Base-by-base conservation (phyloP, 2,888 invertebrate genomes). In the Osmoderma eremita region DNA sequence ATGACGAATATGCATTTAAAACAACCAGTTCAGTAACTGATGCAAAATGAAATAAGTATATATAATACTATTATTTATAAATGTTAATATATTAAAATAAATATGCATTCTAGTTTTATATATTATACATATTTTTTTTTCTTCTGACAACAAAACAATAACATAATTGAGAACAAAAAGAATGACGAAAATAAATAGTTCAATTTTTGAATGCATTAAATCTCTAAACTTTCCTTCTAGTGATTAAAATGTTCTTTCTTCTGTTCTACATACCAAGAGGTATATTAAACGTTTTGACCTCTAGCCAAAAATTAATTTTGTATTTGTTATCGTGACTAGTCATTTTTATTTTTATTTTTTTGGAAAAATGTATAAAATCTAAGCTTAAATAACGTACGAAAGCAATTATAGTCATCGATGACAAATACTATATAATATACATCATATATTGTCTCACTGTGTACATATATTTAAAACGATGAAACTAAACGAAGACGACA, bases 31-130 rank as follows among this genome's bases (percentile, higher is more conserved):
- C 13, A 12, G 41, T 50, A 42, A 50, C 38, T 41, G 42, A 53
- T 42, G n/a, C 36, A 36, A 63, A 51, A 41, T 54, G 42, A 68
- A 62, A 62, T 65, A 63, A 63, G 67, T 63, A 65, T 69, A 51
- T 51, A 65, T 70, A 68, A 70, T 70, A 69, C 67, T 69, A 70
- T 67, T 65, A 54, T 65, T 58, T 39, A 65, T 65, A 65, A 70
- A 54, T 70, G 70, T 69, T 69, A 70, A 70, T 70, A 70, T 51
- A 61, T 65, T 69, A 70, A 68, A 70, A 70, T 69, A 69, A 70
- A 68, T 69, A 62, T 65, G 58, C 58, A 61, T 56, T 65, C 65
- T 65, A 65, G n/a, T 53, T 56, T 45, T 20, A 65, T 65, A 65
- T 56, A 65, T 65, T 65, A 58, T 58, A 65, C 58, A 65, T 49